These are phyloP conservation scores for Rattus norvegicus DNA, from an alignment of 2,113 vertebrate genomes.

Conservation along the genomic window DNA sequence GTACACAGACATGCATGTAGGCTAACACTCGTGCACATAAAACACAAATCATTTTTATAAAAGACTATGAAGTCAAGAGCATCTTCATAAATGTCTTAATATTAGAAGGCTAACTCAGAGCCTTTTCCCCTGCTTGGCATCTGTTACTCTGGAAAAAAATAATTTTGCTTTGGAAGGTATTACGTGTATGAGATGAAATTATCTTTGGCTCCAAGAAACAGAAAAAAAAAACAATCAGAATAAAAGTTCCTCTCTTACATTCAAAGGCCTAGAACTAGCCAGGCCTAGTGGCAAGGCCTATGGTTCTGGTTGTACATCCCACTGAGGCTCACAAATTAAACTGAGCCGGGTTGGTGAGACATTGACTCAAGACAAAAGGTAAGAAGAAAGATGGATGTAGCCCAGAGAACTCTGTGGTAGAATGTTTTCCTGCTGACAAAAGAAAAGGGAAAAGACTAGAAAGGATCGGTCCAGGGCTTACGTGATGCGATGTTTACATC, in stretches of 20 bases:
- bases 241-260: neutral
- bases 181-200: slow-evolving; percentile 33
- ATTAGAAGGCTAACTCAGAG: neutral
- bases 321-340: neutral
- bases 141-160: slow-evolving; percentile 27
- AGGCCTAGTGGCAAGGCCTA: neutral
- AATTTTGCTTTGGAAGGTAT: slow-evolving; percentile 6
- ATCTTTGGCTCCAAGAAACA: slow-evolving; percentile 17
- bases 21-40: neutral
- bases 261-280: neutral
- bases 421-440: neutral
- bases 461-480: neutral
- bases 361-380: neutral
- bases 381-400: neutral
- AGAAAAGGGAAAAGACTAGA: neutral
- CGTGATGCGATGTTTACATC: neutral
- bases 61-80: neutral
- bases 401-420: neutral
- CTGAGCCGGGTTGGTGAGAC: neutral
- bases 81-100: neutral
- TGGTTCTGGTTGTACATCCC: neutral
- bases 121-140: neutral
- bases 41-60: neutral
- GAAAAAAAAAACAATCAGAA: neutral
- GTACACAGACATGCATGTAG: neutral